phyloP scores from a whole-genome alignment of 2,797 vertebrate genomes.

The Sylvilagus floridanus region DNA sequence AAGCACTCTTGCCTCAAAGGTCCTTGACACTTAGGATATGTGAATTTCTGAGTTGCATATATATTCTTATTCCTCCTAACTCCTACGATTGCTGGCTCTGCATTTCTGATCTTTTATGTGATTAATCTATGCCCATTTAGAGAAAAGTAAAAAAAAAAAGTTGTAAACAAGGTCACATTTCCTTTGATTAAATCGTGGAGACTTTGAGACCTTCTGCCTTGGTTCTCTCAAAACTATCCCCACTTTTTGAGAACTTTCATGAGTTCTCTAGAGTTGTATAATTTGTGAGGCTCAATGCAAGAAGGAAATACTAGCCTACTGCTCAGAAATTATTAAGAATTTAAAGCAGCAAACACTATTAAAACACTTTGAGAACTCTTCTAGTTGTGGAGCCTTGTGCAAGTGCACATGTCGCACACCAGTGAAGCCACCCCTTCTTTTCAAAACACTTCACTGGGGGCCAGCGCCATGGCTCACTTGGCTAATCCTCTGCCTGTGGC shows the following conservation, averaged over 20 bases:
- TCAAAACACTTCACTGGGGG: background rate
- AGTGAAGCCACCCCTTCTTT: background rate
- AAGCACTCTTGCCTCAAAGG: background rate
- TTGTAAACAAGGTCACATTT: background rate
- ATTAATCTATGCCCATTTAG: background rate
- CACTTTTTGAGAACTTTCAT: background rate
- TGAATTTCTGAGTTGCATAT: background rate
- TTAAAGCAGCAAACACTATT: background rate
- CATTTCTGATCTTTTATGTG: background rate
- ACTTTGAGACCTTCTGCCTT: background rate
- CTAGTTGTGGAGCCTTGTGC: background rate
- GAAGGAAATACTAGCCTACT: background rate
- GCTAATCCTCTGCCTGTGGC: too few species aligned
- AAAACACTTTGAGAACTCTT: background rate
- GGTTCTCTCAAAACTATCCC: background rate
- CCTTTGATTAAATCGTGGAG: slow-evolving; percentile 11
- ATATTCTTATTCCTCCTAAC: background rate
- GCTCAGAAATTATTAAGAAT: background rate
- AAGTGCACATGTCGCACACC: background rate
- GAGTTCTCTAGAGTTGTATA: background rate
- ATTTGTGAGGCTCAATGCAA: background rate
- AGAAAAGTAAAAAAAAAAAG: background rate
- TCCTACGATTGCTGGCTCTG: background rate
- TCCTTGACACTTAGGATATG: background rate
- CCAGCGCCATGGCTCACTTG: too few species aligned